Conservation (phyloP, 2,888 invertebrate genomes). For the Drosophila eohydei region DNA sequence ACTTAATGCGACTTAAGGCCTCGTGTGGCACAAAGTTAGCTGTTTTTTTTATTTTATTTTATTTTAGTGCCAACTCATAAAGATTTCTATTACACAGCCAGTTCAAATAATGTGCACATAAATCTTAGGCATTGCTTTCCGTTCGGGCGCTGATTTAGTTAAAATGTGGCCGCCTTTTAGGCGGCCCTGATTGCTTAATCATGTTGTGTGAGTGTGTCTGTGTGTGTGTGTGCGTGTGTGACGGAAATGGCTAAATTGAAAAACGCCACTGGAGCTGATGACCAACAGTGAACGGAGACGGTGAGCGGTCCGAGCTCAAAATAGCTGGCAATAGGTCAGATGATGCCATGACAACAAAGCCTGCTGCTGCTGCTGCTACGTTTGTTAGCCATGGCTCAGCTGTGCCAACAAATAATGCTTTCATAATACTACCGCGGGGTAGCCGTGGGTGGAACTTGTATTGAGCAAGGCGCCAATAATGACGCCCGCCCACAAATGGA, state of each 20-base stretch:
- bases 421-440: conserved; percentile 41
- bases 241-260: conserved; percentile 76
- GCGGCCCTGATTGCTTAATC: conserved; percentile 73
- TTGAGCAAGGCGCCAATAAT: conserved; percentile 56
- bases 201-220: conserved; percentile 53
- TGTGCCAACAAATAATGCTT: conserved; percentile 55
- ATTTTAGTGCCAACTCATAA: conserved; percentile 67
- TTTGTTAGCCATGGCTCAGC: conserved; percentile 27
- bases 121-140: conserved; percentile 43
- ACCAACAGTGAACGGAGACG: conserved; percentile 25
- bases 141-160: conserved; percentile 50
- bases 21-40: conserved; percentile 34
- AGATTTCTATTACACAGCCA: conserved; percentile 46
- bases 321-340: conserved; percentile 42
- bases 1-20: conserved; percentile 57
- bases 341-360: conserved; percentile 42
- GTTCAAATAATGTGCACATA: conserved; percentile 66
- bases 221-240: conserved; percentile 9
- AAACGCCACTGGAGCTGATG: conserved; percentile 69
- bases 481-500: conserved; percentile 33
- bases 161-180: conserved; percentile 62
- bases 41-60: neutral
- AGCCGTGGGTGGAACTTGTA: conserved; percentile 26
- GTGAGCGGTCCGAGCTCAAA: conserved; percentile 17
- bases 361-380: conserved; percentile 3